Conservation (phyloP, 1,140 invertebrate species). For the Mylabris phalerata region DNA sequence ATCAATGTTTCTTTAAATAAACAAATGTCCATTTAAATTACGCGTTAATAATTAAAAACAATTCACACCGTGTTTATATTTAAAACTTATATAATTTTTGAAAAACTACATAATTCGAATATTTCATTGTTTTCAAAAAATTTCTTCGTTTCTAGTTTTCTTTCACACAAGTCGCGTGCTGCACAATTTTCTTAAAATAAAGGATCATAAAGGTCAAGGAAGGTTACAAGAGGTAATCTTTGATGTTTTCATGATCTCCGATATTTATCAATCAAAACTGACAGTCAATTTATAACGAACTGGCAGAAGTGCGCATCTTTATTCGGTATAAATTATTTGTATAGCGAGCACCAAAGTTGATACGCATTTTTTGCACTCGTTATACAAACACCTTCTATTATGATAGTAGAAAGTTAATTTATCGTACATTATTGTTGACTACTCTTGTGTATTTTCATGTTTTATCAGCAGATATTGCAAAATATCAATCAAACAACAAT, state of each 20-base stretch:
- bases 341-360: too few species aligned
- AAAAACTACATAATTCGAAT: too few species aligned
- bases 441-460: too few species aligned
- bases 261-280: conserved; percentile 9
- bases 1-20: conserved; percentile 12
- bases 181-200: too few species aligned
- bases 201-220: conserved; percentile 8
- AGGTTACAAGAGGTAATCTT: conserved; percentile 8
- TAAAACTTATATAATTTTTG: too few species aligned
- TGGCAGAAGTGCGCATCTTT: conserved; percentile 5
- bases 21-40: neutral
- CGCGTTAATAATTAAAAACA: neutral
- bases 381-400: too few species aligned
- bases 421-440: too few species aligned
- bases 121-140: neutral
- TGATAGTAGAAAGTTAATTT: too few species aligned
- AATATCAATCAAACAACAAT: too few species aligned
- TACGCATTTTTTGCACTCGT: too few species aligned
- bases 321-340: too few species aligned
- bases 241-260: conserved; percentile 8
- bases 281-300: conserved; percentile 2
- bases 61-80: neutral
- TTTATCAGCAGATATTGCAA: too few species aligned
- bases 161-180: conserved; percentile 6
- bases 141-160: neutral